Evolutionary conservation across 2,113 vertebrate species (phyloP).

Genomic region (Nothoprocta pentlandii): DNA sequence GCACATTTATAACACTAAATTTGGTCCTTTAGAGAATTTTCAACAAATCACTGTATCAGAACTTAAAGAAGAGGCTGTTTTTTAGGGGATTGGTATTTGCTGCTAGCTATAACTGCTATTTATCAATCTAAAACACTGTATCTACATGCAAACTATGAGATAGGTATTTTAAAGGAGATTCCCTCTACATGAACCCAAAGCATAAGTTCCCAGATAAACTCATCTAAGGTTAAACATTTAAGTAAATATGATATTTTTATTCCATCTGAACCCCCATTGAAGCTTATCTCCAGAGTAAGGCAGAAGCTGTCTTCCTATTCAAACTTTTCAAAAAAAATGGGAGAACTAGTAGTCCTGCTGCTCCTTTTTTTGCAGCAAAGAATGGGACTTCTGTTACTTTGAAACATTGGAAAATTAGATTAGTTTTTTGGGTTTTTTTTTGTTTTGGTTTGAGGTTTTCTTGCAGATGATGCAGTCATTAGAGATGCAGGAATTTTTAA

Average conservation of each 20-base stretch:
- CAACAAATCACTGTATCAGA: neutral
- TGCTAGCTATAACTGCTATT: neutral
- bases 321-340: neutral
- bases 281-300: neutral
- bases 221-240: neutral
- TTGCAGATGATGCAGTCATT: constrained; percentile 53
- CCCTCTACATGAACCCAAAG: rapidly evolving
- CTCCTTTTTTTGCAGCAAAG: constrained; percentile 2
- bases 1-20: neutral
- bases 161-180: neutral
- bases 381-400: constrained; percentile 44
- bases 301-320: neutral
- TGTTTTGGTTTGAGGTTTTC: too few species aligned
- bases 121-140: neutral
- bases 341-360: constrained; percentile 35
- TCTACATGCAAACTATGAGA: neutral
- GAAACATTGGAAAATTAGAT: constrained; percentile 55
- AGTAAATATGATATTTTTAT: neutral
- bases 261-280: neutral
- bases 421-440: neutral
- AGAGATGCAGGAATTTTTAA: constrained; percentile 69
- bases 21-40: neutral
- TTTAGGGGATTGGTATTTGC: neutral
- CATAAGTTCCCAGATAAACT: neutral
- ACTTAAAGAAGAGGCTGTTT: neutral